phyloP scores from a whole-genome alignment of 2,888 invertebrate species.

The Vesta saturnalis region DNA sequence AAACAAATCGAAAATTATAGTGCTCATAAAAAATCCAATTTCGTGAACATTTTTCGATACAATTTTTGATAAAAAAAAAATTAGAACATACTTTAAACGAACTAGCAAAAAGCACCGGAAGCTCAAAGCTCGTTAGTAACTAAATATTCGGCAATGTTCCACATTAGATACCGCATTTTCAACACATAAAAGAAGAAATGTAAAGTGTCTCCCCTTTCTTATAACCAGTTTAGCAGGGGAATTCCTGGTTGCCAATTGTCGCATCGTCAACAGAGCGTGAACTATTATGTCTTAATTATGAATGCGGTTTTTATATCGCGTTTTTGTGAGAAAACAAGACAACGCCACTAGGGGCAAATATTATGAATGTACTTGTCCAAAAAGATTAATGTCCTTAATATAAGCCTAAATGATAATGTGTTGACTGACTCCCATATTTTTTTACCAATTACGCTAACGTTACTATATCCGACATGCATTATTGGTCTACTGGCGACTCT shows the following conservation, averaged over 20 bases:
- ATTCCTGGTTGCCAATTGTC: slow-evolving; percentile 35
- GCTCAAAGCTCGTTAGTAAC: slow-evolving; percentile 43
- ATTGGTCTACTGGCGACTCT: too few species aligned
- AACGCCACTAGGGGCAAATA: slow-evolving; percentile 33
- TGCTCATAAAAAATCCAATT: neutral
- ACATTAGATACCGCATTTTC: slow-evolving; percentile 33
- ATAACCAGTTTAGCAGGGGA: slow-evolving; percentile 36
- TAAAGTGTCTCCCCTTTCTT: slow-evolving; percentile 19
- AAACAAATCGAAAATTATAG: neutral
- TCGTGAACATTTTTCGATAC: neutral
- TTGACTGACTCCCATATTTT: neutral
- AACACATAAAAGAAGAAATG: slow-evolving; percentile 30
- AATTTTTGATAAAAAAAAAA: neutral
- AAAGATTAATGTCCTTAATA: slow-evolving; percentile 29
- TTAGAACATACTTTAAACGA: neutral
- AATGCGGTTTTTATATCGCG: slow-evolving; percentile 40
- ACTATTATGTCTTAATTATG: slow-evolving; percentile 40
- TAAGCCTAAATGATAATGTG: neutral
- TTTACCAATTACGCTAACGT: too few species aligned
- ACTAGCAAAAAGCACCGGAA: slow-evolving; percentile 37
- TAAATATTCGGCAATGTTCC: slow-evolving; percentile 42
- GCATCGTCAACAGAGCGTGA: slow-evolving; percentile 38
- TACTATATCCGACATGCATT: too few species aligned
- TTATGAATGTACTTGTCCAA: slow-evolving; percentile 36
- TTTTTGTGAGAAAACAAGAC: slow-evolving; percentile 34